Conservation (phyloP, 2,797 vertebrate species). For the Danionella dracula region DNA sequence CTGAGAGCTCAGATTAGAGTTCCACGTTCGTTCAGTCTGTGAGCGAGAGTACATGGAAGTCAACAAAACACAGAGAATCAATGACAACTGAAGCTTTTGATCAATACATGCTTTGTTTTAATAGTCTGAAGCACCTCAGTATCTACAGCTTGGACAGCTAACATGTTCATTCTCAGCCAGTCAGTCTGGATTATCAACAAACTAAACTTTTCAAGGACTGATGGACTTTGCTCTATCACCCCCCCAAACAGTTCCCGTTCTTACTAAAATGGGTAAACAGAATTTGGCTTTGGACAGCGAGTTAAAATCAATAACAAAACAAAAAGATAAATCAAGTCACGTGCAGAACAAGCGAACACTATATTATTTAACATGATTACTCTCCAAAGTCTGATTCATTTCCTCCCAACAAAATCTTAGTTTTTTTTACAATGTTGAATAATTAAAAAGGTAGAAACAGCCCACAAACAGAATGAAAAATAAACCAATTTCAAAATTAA, state of each 20-base stretch:
- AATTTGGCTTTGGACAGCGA: constrained; percentile 50
- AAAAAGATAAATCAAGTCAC: background rate
- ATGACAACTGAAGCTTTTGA: background rate
- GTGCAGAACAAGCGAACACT: too few relatives aligned
- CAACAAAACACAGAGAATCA: background rate
- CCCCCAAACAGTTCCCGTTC: constrained; percentile 48
- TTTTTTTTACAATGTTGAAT: too few relatives aligned
- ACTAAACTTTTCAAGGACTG: constrained; percentile 27
- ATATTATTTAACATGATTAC: too few relatives aligned
- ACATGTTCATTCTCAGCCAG: background rate
- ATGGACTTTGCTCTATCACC: constrained; percentile 57
- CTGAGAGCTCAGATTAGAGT: background rate
- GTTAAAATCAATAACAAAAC: constrained; percentile 49
- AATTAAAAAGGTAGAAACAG: too few relatives aligned
- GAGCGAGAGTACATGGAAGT: background rate
- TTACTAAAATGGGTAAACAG: constrained; percentile 65
- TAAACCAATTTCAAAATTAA: too few relatives aligned
- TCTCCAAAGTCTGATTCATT: too few relatives aligned
- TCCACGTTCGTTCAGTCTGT: background rate
- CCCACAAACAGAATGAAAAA: too few relatives aligned
- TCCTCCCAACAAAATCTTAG: too few relatives aligned
- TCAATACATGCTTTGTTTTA: background rate
- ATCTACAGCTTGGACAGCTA: background rate
- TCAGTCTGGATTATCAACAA: constrained; percentile 12
- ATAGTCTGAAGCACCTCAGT: background rate